These are phyloP conservation scores for Ormyrus nitidulus DNA, from an alignment of 2,888 invertebrate species.

Conservation along the genomic window DNA sequence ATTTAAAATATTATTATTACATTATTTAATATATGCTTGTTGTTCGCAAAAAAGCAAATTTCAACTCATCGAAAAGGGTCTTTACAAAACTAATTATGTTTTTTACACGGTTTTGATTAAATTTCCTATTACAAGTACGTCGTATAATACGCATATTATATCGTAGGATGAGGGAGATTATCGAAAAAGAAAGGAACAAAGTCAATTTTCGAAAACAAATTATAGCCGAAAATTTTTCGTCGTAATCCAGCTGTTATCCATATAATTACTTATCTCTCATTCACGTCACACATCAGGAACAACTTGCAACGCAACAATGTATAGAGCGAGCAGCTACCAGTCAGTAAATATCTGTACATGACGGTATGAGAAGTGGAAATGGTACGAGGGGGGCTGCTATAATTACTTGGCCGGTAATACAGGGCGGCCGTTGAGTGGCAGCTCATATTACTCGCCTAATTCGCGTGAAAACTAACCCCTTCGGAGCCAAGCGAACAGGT, in stretches of 20 bases:
- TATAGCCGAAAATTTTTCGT: neutral
- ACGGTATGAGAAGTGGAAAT: slow-evolving; percentile 52
- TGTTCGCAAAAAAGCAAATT: too few relatives aligned
- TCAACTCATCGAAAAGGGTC: too few relatives aligned
- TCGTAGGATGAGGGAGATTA: too few relatives aligned
- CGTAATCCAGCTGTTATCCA: neutral
- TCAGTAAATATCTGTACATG: neutral
- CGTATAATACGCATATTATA: too few relatives aligned
- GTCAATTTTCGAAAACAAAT: neutral
- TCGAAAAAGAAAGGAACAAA: too few relatives aligned
- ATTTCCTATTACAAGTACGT: too few relatives aligned
- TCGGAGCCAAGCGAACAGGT: slow-evolving; percentile 33
- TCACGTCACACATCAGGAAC: neutral
- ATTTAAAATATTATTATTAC: too few relatives aligned
- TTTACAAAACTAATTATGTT: neutral
- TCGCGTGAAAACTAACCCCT: slow-evolving; percentile 72
- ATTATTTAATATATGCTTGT: too few relatives aligned
- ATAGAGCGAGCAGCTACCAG: neutral
- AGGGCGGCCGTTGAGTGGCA: slow-evolving; percentile 72
- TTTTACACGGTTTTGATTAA: too few relatives aligned
- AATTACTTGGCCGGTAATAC: slow-evolving; percentile 72
- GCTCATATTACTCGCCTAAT: slow-evolving; percentile 72
- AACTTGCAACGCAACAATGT: neutral
- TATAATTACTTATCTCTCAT: slow-evolving; percentile 18
- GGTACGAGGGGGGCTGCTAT: slow-evolving; percentile 63